These are phyloP conservation scores for Noctua comes DNA, from an alignment of 2,888 invertebrate species.

Conservation along the genomic window DNA sequence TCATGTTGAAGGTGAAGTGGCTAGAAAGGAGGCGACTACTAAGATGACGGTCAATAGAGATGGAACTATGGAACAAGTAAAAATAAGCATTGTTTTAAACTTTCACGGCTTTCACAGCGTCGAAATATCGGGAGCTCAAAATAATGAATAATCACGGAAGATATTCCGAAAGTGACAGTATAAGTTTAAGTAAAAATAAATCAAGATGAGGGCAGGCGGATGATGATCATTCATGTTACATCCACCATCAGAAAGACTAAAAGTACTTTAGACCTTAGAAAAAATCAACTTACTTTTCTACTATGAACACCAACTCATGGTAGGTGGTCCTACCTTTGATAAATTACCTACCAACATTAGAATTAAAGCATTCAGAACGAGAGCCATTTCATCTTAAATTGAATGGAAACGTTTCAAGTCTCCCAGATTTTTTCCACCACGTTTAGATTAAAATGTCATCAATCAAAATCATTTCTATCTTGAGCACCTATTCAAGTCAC, in stretches of 20 bases:
- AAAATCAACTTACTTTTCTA: neutral
- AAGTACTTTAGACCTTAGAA: neutral
- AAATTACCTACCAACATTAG: conserved; percentile 19
- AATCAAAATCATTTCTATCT: conserved; percentile 52
- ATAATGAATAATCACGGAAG: too few relatives aligned
- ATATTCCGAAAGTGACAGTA: too few relatives aligned
- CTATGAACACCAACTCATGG: neutral
- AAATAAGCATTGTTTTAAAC: too few relatives aligned
- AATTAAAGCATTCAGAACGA: conserved; percentile 9
- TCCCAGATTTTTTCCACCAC: conserved; percentile 20
- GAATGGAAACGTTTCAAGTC: conserved; percentile 41
- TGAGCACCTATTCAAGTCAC: conserved; percentile 48
- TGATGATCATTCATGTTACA: neutral
- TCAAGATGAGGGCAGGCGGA: neutral
- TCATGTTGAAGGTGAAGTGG: neutral
- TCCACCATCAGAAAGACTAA: neutral
- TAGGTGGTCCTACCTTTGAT: conserved; percentile 7
- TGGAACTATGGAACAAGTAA: too few relatives aligned
- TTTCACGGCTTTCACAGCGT: too few relatives aligned
- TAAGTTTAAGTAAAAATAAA: too few relatives aligned
- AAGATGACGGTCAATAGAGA: neutral
- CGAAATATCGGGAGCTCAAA: too few relatives aligned
- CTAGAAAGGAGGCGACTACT: neutral
- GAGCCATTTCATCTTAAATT: conserved; percentile 34
- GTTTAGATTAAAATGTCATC: conserved; percentile 52